phyloP scores from a whole-genome alignment of 2,797 vertebrate species.

The Triplophysa bombifrons region DNA sequence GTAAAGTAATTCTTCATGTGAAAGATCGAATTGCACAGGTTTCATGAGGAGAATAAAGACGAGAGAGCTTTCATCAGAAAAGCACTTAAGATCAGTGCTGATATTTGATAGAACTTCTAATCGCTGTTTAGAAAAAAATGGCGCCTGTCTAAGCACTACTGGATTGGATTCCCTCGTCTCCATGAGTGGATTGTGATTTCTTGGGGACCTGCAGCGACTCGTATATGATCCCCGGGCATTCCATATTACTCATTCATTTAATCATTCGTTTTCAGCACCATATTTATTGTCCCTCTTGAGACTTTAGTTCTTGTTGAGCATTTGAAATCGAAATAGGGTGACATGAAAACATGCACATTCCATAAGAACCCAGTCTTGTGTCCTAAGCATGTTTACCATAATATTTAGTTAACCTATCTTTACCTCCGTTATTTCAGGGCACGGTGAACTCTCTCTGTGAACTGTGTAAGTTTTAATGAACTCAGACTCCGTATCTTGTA shows the following conservation, averaged over 20 bases:
- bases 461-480: constrained; percentile 73
- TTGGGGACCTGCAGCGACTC: constrained; percentile 42
- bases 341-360: constrained; percentile 36
- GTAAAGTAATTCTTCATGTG: constrained; percentile 30
- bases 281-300: constrained; percentile 58
- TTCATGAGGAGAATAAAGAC: constrained; percentile 56
- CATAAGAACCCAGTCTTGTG: constrained; percentile 10
- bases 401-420: constrained; percentile 71
- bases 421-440: constrained; percentile 60
- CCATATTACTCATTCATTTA: constrained; percentile 64
- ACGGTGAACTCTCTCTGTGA: constrained; percentile 75
- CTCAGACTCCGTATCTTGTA: constrained; percentile 67
- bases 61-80: constrained; percentile 61
- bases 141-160: constrained; percentile 63
- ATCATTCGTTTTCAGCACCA: constrained; percentile 64
- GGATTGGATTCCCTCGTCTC: constrained; percentile 57
- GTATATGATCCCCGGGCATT: constrained; percentile 36
- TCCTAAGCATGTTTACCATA: constrained; percentile 71
- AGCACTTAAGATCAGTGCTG: constrained; percentile 67
- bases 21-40: constrained; percentile 68
- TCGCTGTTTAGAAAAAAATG: constrained; percentile 71
- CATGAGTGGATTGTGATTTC: constrained; percentile 28
- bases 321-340: constrained; percentile 66
- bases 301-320: constrained; percentile 60
- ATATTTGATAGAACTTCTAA: constrained; percentile 75